Evolutionary conservation across 2,113 vertebrate genomes (phyloP), one percentile per base, ranked within the genome.

Genomic region (Limanda limanda): DNA sequence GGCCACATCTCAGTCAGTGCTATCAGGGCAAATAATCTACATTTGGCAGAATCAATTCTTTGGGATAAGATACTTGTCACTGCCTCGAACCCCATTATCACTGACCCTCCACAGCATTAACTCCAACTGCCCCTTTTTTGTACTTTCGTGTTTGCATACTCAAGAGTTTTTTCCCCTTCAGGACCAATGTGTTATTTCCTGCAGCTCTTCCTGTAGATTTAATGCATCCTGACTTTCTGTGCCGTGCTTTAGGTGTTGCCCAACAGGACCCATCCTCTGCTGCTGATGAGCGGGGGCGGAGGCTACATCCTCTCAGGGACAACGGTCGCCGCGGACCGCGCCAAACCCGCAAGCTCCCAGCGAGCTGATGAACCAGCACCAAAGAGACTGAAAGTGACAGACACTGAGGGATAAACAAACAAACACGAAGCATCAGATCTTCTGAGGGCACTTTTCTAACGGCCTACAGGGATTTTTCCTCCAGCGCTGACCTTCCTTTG

Each of bases 201-300:
- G 12, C 12, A 51, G 62, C 68, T n/a, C 12, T 10, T 57, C 13
- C 18, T 48, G 14, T 8, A 63, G 64, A 65, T 58, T 74, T 67
- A 76, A 88, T 71, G 31, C 64, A 40, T 81, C 59, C 62, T 89
- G 60, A 62, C 35, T 63, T 6, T 76, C 12, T 77, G 65, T 60
- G 23, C 42, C 21, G 27, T 55, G 23, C 74, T 23, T 24, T 54
- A 99, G 97, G 96, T 99, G 74, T 90, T 99, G 86, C 96, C 97
- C 9, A 96, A 99, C 89, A 95, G 98, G 89, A 99, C 97, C 58
- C 97, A 98, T 88, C 98, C 98, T 2, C 90, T 96, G 85, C 92
- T 99, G 65, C 94, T 96, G 64, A 99, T 99, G 97, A 99, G 97
- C 0, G 96, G 97, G 14, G 96, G 96, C 0, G 97, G 97, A 11